Percentiles rank a stretch among this genome's conserved stretches.
Evolutionary conservation across 1,140 invertebrate genomes (phyloP).

Genomic region (Pantala flavescens): DNA sequence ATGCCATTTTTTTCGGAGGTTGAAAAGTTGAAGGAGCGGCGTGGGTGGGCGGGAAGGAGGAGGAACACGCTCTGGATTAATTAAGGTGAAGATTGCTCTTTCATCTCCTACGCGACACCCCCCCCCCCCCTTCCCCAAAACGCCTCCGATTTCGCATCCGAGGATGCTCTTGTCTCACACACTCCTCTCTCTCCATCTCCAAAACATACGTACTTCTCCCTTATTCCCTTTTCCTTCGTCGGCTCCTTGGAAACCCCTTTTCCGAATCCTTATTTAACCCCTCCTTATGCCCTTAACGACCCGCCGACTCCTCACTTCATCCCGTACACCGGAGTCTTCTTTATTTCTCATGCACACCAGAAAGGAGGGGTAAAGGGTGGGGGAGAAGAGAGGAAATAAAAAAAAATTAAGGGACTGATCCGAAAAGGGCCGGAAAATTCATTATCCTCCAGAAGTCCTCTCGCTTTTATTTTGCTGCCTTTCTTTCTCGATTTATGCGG

Average conservation of each 20-base stretch:
- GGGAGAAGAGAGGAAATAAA: background rate
- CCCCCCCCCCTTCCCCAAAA: background rate
- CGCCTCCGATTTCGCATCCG: background rate
- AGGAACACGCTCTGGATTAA: background rate
- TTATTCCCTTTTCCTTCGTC: background rate
- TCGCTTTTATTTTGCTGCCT: slow-evolving; percentile 1
- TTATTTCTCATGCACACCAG: background rate
- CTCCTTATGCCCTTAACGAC: background rate
- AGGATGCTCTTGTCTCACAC: background rate
- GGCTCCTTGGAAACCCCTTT: background rate
- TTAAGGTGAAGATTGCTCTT: slow-evolving; percentile 6
- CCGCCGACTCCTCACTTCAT: background rate
- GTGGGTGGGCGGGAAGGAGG: background rate
- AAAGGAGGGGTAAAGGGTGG: background rate
- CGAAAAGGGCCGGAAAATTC: slow-evolving; percentile 7
- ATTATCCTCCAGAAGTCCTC: background rate
- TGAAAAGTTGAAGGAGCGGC: background rate
- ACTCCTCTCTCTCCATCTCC: background rate
- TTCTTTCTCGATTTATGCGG: slow-evolving; percentile 1
- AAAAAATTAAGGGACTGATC: slow-evolving; percentile 2
- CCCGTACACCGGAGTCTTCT: background rate
- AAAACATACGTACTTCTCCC: background rate
- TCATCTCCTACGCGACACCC: background rate
- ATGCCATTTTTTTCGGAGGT: too few relatives aligned
- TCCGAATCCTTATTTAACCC: background rate